phyloP scores from a whole-genome alignment of 1,140 invertebrate genomes.

The Drosophila hydei region DNA sequence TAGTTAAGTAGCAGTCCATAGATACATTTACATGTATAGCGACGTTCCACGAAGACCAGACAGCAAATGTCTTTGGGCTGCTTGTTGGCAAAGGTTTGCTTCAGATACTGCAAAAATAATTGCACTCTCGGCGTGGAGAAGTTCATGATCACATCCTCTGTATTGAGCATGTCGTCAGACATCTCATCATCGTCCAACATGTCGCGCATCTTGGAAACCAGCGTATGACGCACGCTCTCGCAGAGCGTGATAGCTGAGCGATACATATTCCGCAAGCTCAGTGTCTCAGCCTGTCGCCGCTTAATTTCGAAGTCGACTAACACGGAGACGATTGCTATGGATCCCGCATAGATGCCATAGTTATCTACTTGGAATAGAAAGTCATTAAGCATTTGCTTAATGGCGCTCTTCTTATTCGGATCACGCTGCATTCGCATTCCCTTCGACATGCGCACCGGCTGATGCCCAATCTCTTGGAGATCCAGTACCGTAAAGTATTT shows the following conservation, averaged over 20 bases:
- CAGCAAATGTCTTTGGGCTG: conserved; percentile 86
- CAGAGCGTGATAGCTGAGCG: conserved; percentile 82
- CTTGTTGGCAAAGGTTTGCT: conserved; percentile 83
- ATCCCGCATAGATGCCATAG: conserved; percentile 87
- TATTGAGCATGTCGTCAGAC: conserved; percentile 38
- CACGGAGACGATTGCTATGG: conserved; percentile 85
- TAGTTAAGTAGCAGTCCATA: conserved; percentile 89
- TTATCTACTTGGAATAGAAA: conserved; percentile 84
- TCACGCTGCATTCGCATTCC: conserved; percentile 30
- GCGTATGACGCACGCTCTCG: conserved; percentile 63
- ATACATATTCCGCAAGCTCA: conserved; percentile 84
- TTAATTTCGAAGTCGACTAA: conserved; percentile 87
- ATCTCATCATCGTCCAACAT: conserved; percentile 58
- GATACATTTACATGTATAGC: conserved; percentile 91
- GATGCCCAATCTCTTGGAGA: conserved; percentile 49
- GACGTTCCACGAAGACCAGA: conserved; percentile 92
- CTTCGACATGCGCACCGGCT: conserved; percentile 54
- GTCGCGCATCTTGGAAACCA: conserved; percentile 55
- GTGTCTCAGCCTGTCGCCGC: conserved; percentile 84
- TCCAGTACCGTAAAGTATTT: conserved; percentile 33
- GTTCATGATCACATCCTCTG: conserved; percentile 82
- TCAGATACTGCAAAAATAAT: conserved; percentile 86
- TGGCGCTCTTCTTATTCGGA: conserved; percentile 55
- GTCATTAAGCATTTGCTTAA: conserved; percentile 72
- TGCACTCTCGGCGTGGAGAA: conserved; percentile 86